These are phyloP conservation scores for Petrolisthes cinctipes DNA, from an alignment of 2,888 invertebrate species.

Conservation along the genomic window DNA sequence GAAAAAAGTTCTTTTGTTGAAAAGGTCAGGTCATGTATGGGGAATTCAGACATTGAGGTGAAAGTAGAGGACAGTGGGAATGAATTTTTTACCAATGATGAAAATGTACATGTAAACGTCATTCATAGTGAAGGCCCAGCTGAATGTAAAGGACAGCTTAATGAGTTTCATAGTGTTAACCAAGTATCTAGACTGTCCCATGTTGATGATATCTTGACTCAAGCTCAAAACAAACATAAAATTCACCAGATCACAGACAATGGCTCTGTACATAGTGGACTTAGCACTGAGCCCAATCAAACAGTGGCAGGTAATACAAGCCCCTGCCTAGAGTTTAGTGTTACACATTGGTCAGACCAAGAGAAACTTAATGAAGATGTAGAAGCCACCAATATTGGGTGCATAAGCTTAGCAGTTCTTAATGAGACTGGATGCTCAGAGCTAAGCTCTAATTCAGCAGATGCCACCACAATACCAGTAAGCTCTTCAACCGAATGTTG, in stretches of 20 bases:
- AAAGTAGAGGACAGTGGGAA: background rate
- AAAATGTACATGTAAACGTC: conserved; percentile 2
- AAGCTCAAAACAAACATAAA: conserved; percentile 44
- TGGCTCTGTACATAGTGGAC: conserved; percentile 44
- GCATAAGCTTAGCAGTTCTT: conserved; percentile 36
- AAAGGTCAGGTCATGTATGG: conserved; percentile 4
- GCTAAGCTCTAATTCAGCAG: conserved; percentile 41
- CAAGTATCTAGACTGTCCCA: conserved; percentile 20
- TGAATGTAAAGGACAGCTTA: background rate
- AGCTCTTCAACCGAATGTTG: conserved; percentile 5
- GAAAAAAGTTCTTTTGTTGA: background rate
- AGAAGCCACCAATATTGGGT: conserved; percentile 25
- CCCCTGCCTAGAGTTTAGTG: background rate
- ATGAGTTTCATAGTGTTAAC: background rate
- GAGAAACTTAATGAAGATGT: conserved; percentile 29
- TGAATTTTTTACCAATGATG: background rate
- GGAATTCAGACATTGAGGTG: background rate
- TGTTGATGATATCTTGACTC: conserved; percentile 56
- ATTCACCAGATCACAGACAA: background rate
- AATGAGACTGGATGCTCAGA: conserved; percentile 56
- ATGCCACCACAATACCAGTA: conserved; percentile 28
- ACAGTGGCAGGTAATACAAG: conserved; percentile 2
- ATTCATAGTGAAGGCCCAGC: background rate
- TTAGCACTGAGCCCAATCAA: conserved; percentile 54
- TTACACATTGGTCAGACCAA: background rate